Percentiles rank a stretch among this genome's conserved stretches.
Conservation (phyloP, 2,113 vertebrate genomes). For the Fregetta grallaria region DNA sequence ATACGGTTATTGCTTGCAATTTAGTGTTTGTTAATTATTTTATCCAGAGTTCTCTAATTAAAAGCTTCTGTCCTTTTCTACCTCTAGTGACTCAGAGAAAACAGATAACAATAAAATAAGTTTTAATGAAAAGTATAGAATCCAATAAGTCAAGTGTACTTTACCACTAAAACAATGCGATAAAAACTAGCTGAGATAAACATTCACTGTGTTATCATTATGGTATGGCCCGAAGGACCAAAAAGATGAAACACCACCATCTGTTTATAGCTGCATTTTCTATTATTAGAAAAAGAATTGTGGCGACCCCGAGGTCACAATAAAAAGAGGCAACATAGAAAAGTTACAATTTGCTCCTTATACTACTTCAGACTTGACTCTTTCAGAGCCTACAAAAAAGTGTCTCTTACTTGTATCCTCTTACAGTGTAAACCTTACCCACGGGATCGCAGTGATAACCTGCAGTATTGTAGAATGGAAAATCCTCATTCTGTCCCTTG, state of each 20-base stretch:
- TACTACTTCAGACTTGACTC: not conserved
- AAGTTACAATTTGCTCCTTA: not conserved
- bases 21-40: conserved; percentile 49
- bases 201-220: not conserved
- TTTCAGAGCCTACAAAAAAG: not conserved
- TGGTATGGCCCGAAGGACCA: not conserved
- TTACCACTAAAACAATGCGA: not conserved
- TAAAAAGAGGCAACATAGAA: not conserved
- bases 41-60: conserved; percentile 14
- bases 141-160: not conserved
- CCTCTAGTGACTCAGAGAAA: not conserved
- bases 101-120: conserved; percentile 8
- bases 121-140: conserved; percentile 10
- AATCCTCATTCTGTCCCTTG: not conserved
- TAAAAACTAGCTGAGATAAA: conserved; percentile 21
- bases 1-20: conserved; percentile 9
- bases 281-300: conserved; percentile 9
- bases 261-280: conserved; percentile 4
- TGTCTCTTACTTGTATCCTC: not conserved
- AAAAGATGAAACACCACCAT: not conserved
- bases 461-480: not conserved
- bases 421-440: not conserved
- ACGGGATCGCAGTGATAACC: not conserved
- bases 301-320: not conserved
- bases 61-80: conserved; percentile 21